A percentile compares a stretch with the other conserved stretches of the same genome.
Conservation (phyloP, 2,113 vertebrate species). For the Erpornis zantholeuca region DNA sequence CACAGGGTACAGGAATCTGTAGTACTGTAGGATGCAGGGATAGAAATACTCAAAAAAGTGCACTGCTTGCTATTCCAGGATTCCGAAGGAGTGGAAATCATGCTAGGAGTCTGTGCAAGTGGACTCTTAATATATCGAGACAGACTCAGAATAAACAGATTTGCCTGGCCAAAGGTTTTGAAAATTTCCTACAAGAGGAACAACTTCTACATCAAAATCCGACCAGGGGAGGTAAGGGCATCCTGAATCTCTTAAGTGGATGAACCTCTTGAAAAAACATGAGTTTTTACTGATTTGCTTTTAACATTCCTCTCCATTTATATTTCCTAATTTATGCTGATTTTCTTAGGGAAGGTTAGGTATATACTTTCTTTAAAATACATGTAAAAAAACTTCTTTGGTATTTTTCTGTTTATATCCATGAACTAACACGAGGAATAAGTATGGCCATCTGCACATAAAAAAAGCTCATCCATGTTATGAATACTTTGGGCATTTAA, state of each 20-base stretch:
- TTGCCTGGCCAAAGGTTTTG: slow-evolving; percentile 97
- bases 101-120: slow-evolving; percentile 95
- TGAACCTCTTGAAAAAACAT: background rate
- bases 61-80: slow-evolving; percentile 76
- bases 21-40: background rate
- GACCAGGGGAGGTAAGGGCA: slow-evolving; percentile 89
- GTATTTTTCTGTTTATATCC: background rate
- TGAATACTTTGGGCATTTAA: background rate
- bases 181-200: slow-evolving; percentile 99
- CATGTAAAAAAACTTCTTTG: background rate
- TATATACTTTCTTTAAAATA: background rate
- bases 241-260: background rate
- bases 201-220: slow-evolving; percentile 98
- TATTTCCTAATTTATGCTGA: background rate
- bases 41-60: background rate
- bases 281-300: background rate
- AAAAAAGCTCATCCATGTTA: background rate
- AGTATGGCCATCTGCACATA: background rate
- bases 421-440: background rate
- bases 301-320: background rate
- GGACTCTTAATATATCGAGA: slow-evolving; percentile 95
- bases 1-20: background rate
- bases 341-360: background rate
- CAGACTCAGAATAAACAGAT: slow-evolving; percentile 93
- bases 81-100: slow-evolving; percentile 97